Evolutionary conservation across 2,797 vertebrate species (phyloP).

Genomic region (Chelidonichthys spinosus): DNA sequence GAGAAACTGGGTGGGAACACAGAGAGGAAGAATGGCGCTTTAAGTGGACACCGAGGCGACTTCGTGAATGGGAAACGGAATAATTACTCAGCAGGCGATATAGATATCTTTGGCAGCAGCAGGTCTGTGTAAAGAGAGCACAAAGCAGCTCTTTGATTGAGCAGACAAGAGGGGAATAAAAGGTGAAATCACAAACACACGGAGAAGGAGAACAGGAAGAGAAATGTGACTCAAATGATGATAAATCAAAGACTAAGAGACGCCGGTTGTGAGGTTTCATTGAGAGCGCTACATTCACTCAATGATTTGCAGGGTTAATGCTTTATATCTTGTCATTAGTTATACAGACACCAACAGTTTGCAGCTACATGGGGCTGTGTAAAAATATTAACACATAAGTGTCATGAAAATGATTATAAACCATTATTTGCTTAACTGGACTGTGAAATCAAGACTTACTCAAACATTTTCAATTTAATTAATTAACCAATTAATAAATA

Average conservation of each 20-base stretch:
- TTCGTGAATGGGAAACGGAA: slow-evolving; percentile 16
- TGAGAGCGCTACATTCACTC: background rate
- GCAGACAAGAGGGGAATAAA: background rate
- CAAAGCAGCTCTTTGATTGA: slow-evolving; percentile 58
- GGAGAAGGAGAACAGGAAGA: slow-evolving; percentile 21
- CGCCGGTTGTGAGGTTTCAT: background rate
- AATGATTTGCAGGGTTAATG: background rate
- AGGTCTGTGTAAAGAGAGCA: slow-evolving; percentile 14
- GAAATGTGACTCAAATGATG: slow-evolving; percentile 6
- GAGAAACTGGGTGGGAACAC: slow-evolving; percentile 84
- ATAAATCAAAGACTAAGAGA: slow-evolving; percentile 23
- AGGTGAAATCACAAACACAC: slow-evolving; percentile 15
- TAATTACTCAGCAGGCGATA: slow-evolving; percentile 18
- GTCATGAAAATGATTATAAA: background rate
- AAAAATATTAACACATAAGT: background rate
- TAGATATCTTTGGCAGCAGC: slow-evolving; percentile 38
- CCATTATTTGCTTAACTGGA: background rate
- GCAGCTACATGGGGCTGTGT: background rate
- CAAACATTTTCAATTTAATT: background rate
- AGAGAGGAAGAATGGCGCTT: slow-evolving; percentile 13
- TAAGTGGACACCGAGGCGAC: background rate
- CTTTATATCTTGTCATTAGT: background rate
- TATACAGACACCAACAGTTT: background rate
- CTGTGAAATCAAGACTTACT: background rate
- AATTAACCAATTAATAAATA: background rate